phyloP scores from a whole-genome alignment of 2,113 vertebrate genomes.

The Craseonycteris thonglongyai region DNA sequence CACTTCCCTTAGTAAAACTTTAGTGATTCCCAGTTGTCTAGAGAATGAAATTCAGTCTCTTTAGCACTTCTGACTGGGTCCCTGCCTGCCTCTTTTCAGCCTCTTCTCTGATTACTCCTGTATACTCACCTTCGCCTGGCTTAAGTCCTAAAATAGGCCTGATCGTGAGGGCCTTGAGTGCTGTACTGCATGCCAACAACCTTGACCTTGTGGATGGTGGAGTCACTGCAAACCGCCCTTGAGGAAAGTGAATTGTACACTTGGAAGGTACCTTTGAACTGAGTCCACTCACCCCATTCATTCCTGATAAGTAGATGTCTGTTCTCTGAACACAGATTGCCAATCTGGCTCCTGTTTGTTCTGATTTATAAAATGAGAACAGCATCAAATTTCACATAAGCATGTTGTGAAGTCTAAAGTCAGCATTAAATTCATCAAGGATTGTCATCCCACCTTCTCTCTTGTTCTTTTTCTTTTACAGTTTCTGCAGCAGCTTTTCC shows the following conservation, averaged over 20 bases:
- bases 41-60: neutral
- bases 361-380: neutral
- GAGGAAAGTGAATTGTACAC: neutral
- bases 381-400: neutral
- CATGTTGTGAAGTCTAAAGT: neutral
- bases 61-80: neutral
- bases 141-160: neutral
- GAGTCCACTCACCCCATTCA: neutral
- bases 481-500: neutral
- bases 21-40: neutral
- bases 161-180: neutral
- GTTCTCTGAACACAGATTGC: neutral
- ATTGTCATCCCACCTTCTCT: neutral
- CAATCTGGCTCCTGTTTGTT: neutral
- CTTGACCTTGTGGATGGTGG: neutral
- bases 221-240: neutral
- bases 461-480: neutral
- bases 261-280: neutral
- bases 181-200: neutral
- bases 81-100: neutral
- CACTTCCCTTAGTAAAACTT: neutral
- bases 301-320: neutral
- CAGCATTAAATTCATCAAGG: neutral
- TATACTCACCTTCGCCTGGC: neutral
- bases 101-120: neutral